Conservation (phyloP, 2,888 invertebrate genomes). For the Morpho helenor region DNA sequence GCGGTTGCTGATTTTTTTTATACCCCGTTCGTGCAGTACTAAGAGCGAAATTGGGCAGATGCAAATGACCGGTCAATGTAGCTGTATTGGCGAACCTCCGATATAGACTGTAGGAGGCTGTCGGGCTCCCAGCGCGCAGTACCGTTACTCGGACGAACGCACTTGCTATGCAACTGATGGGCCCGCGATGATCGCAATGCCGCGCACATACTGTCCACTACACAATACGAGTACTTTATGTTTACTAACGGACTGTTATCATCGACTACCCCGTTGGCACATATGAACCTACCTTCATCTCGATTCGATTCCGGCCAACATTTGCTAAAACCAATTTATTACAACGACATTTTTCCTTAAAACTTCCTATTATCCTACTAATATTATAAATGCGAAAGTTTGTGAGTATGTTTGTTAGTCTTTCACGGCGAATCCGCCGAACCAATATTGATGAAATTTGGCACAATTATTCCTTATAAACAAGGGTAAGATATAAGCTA, state of each 20-base stretch:
- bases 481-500: no score
- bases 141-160: conserved; percentile 68
- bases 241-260: conserved; percentile 3
- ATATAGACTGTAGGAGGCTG: conserved; percentile 33
- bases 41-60: conserved; percentile 42
- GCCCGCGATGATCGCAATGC: conserved; percentile 36
- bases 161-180: conserved; percentile 71
- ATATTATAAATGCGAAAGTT: no score
- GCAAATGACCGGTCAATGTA: conserved; percentile 47
- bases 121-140: conserved; percentile 43
- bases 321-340: no score
- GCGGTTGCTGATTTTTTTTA: no score
- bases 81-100: conserved; percentile 40
- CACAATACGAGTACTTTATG: conserved; percentile 16
- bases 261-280: not conserved
- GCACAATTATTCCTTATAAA: no score
- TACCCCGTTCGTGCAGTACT: conserved; percentile 32
- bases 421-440: no score
- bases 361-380: no score
- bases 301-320: no score
- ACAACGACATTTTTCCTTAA: no score
- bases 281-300: no score
- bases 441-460: no score
- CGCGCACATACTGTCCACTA: conserved; percentile 13
- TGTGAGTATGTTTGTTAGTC: no score